Percentiles rank a stretch among this genome's conserved stretches.
Conservation (phyloP, 2,797 vertebrate genomes). For the Mastacembelus armatus region DNA sequence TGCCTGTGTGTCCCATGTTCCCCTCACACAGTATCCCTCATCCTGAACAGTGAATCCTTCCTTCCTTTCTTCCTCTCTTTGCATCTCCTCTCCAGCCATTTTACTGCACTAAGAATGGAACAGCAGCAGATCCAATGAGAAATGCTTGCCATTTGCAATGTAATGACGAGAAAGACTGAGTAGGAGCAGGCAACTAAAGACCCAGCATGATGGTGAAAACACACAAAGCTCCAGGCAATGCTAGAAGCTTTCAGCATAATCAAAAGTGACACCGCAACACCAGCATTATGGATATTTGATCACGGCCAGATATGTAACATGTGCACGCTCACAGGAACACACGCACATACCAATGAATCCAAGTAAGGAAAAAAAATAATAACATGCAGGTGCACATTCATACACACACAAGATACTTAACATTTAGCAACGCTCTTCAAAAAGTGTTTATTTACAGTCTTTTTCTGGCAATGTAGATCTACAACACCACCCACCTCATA, state of each 20-base stretch:
- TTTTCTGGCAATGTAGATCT: slow-evolving; percentile 27
- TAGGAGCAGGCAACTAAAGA: slow-evolving; percentile 46
- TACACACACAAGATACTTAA: background rate
- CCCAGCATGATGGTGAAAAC: slow-evolving; percentile 57
- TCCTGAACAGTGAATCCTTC: slow-evolving; percentile 41
- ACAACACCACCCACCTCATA: background rate
- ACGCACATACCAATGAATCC: background rate
- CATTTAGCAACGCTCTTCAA: background rate
- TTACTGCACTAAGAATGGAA: slow-evolving; percentile 19
- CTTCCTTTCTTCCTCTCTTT: slow-evolving; percentile 19
- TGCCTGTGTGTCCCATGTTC: slow-evolving; percentile 22
- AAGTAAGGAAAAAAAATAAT: slow-evolving; percentile 22
- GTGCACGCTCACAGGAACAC: slow-evolving; percentile 16
- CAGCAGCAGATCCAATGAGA: slow-evolving; percentile 38
- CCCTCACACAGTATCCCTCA: slow-evolving; percentile 14
- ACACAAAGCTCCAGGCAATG: slow-evolving; percentile 54
- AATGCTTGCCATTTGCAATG: slow-evolving; percentile 54
- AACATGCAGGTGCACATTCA: background rate
- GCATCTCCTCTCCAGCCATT: background rate
- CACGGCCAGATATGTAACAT: slow-evolving; percentile 49
- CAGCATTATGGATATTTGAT: slow-evolving; percentile 77
- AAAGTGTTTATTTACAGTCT: slow-evolving; percentile 51
- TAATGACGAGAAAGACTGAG: slow-evolving; percentile 65
- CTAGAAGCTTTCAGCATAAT: slow-evolving; percentile 59
- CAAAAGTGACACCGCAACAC: slow-evolving; percentile 71